phyloP scores from a whole-genome alignment of 2,888 invertebrate species.

The Megastigmus dorsalis region DNA sequence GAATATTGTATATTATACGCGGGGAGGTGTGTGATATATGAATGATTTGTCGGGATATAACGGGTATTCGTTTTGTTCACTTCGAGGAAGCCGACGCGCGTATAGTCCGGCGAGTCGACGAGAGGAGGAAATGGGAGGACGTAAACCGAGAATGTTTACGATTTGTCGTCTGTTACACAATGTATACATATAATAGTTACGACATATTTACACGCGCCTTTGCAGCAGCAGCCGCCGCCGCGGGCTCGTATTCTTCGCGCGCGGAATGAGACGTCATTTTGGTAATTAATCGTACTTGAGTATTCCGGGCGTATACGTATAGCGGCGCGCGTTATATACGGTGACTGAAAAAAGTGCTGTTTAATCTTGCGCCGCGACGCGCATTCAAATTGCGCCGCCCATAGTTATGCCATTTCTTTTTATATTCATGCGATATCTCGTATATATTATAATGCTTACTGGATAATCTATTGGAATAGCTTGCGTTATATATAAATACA shows the following conservation, averaged over 20 bases:
- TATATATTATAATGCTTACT: too few relatives aligned
- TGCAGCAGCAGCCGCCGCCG: too few relatives aligned
- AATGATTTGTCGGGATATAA: too few relatives aligned
- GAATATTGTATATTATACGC: too few relatives aligned
- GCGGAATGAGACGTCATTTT: slow-evolving; percentile 7
- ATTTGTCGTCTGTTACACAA: slow-evolving; percentile 33
- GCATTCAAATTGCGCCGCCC: not conserved
- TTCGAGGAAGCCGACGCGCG: too few relatives aligned
- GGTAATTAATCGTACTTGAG: slow-evolving; percentile 13
- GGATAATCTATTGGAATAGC: too few relatives aligned
- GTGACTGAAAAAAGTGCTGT: not conserved
- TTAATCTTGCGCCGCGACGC: not conserved
- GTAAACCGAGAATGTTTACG: slow-evolving; percentile 38
- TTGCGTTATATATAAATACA: too few relatives aligned
- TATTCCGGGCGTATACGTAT: not conserved
- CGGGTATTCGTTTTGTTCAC: too few relatives aligned
- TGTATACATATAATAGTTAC: too few relatives aligned
- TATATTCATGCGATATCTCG: too few relatives aligned
- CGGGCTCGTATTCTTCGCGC: not conserved
- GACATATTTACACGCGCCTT: slow-evolving; percentile 2
- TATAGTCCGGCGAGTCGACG: too few relatives aligned
- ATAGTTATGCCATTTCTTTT: not conserved
- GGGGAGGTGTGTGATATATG: too few relatives aligned
- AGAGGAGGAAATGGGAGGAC: slow-evolving; percentile 24
- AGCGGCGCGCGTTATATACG: not conserved